phyloP scores from a whole-genome alignment of 2,888 invertebrate species.

The Nomada fabriciana region DNA sequence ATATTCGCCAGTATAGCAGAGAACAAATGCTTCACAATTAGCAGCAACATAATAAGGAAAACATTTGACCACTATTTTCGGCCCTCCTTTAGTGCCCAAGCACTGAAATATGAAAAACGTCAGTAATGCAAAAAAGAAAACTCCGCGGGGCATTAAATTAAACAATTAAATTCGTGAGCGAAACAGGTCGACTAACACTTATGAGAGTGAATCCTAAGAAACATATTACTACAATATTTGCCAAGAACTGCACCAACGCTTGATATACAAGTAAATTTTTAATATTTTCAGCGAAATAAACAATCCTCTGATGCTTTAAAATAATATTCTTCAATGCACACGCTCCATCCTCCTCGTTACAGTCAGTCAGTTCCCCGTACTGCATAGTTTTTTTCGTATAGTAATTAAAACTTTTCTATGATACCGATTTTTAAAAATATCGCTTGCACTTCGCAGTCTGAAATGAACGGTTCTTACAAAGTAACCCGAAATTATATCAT shows the following conservation, averaged over 20 bases:
- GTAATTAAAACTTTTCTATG: no score
- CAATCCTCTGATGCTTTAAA: constrained; percentile 48
- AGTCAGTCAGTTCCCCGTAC: no score
- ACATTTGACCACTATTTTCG: constrained; percentile 44
- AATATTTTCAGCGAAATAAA: constrained; percentile 41
- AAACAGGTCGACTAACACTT: constrained; percentile 42
- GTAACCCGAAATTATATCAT: no score
- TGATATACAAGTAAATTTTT: constrained; percentile 46
- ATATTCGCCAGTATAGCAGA: constrained; percentile 67
- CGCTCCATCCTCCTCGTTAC: background rate
- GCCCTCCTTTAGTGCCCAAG: constrained; percentile 15
- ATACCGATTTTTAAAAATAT: no score
- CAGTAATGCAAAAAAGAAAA: background rate
- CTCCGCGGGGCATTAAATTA: background rate
- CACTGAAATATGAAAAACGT: constrained; percentile 39
- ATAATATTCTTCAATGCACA: constrained; percentile 37
- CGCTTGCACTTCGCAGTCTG: no score
- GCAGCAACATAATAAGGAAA: constrained; percentile 47
- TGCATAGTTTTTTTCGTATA: no score
- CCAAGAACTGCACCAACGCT: constrained; percentile 55
- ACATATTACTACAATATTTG: constrained; percentile 58
- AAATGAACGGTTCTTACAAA: no score
- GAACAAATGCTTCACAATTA: constrained; percentile 55
- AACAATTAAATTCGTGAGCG: background rate
- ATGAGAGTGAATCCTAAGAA: constrained; percentile 57